Evolutionary conservation across 1,140 invertebrate species (phyloP).

Genomic region (Belonocnema kinseyi): DNA sequence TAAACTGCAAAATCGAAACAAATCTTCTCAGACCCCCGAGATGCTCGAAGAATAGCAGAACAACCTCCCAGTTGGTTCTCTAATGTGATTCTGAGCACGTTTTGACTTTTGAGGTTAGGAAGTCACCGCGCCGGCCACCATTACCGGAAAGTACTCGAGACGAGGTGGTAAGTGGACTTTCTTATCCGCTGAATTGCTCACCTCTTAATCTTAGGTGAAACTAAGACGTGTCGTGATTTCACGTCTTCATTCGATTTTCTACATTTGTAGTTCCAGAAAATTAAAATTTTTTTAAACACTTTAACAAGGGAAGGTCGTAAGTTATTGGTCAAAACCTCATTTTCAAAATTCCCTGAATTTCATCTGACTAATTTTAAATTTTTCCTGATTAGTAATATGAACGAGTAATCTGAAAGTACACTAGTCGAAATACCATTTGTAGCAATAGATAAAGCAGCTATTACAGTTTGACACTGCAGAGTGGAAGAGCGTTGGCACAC

Average conservation of each 20-base stretch:
- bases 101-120: conserved; percentile 27
- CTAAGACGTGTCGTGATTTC: not conserved
- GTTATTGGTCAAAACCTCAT: no score
- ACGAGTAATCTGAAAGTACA: no score
- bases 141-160: conserved; percentile 24
- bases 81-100: conserved; percentile 4
- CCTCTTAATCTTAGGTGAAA: not conserved
- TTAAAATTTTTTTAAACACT: no score
- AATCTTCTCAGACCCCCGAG: not conserved
- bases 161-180: conserved; percentile 23
- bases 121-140: conserved; percentile 3
- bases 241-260: not conserved
- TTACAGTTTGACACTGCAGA: no score
- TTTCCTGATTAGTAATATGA: no score
- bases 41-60: not conserved
- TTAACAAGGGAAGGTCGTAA: no score
- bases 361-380: no score
- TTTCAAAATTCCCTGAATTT: no score
- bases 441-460: no score
- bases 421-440: no score
- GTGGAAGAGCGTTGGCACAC: no score
- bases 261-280: no score
- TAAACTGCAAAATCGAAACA: not conserved
- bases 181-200: conserved; percentile 17
- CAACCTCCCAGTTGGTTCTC: not conserved